These are phyloP conservation scores for Zoroaster sp. DNA, from an alignment of 53 echinoderm and acorn worm species.

Conservation along the genomic window DNA sequence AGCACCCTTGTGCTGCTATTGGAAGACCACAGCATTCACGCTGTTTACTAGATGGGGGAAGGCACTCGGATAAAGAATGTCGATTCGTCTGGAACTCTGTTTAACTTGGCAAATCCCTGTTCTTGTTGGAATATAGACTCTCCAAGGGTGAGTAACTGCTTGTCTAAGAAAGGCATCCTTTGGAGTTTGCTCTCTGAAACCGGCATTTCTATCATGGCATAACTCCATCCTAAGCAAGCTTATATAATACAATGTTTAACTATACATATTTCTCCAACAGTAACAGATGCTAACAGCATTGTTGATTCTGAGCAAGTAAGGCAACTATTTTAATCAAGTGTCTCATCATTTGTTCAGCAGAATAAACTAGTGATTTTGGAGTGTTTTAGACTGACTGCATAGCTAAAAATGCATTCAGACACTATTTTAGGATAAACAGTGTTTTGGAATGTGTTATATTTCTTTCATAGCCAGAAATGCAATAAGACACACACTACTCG, in stretches of 20 bases:
- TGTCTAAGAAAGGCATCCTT: no score
- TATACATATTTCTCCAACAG: no score
- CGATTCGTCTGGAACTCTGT: background rate
- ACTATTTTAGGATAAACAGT: background rate
- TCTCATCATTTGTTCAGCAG: background rate
- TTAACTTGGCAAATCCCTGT: no score
- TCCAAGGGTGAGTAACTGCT: background rate
- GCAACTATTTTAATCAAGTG: background rate
- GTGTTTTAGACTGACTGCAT: background rate
- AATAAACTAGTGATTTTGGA: no score
- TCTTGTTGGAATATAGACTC: background rate
- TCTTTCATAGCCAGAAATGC: no score
- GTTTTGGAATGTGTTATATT: background rate
- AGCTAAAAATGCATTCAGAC: background rate
- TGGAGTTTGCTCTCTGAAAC: no score
- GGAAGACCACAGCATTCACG: background rate
- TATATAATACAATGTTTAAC: no score
- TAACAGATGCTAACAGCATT: background rate
- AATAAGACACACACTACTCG: no score
- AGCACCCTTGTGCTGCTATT: no score
- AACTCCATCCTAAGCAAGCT: no score
- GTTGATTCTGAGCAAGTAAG: background rate
- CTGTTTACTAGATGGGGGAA: background rate
- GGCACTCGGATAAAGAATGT: background rate
- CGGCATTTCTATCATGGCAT: no score